Evolutionary conservation across 2,888 invertebrate species (phyloP).

Genomic region (Aphrophora alni): DNA sequence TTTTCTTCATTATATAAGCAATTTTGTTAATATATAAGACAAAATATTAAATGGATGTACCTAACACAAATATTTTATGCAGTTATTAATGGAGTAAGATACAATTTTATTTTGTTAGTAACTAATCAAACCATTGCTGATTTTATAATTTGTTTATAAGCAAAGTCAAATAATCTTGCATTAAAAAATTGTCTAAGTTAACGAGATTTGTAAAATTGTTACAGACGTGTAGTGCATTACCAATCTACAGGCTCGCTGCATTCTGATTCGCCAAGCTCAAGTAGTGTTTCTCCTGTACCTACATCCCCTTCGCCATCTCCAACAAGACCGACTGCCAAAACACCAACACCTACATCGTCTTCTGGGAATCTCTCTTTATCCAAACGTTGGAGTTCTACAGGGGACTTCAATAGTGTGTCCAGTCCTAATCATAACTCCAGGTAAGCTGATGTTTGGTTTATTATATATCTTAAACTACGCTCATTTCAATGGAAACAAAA

Average conservation of each 20-base stretch:
- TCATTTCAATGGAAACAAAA: too few relatives aligned
- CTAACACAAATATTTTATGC: too few relatives aligned
- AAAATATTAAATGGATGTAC: too few relatives aligned
- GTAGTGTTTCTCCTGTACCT: conserved; percentile 83
- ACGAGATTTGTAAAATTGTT: conserved; percentile 51
- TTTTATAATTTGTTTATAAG: too few relatives aligned
- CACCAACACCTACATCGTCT: conserved; percentile 46
- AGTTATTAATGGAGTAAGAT: too few relatives aligned
- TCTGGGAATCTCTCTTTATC: conserved; percentile 62
- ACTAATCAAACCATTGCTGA: too few relatives aligned
- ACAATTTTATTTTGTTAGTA: too few relatives aligned
- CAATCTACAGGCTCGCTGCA: conserved; percentile 83
- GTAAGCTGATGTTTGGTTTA: conserved; percentile 55
- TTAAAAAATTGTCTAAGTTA: too few relatives aligned
- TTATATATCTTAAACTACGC: too few relatives aligned
- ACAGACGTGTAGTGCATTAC: conserved; percentile 78
- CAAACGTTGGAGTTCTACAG: conserved; percentile 84
- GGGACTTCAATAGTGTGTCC: conserved; percentile 72
- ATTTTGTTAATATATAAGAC: too few relatives aligned
- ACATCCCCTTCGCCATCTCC: conserved; percentile 59
- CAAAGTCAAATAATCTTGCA: too few relatives aligned
- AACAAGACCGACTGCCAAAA: conserved; percentile 46
- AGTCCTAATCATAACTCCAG: conserved; percentile 58
- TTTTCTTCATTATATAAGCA: too few relatives aligned
- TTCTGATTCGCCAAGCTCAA: conserved; percentile 74